Evolutionary conservation across 2,888 invertebrate species (phyloP), one percentile per base, ranked within the genome.

Genomic region (Zaprionus obscuricornis): DNA sequence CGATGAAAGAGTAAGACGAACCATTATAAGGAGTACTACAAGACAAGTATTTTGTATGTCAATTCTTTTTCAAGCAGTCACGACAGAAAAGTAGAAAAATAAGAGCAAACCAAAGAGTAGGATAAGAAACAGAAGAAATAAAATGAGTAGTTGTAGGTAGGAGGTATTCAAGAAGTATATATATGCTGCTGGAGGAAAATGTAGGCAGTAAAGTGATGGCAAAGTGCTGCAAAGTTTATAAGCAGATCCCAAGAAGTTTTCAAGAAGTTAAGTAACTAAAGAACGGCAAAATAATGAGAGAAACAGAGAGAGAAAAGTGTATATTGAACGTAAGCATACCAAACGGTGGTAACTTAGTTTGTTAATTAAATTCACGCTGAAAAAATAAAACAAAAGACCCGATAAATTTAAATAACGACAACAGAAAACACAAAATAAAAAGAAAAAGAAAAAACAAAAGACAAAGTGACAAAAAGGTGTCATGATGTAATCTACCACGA

Each of bases 11-110:
- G 52, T 50, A 55, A 43, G 39, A 22, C 34, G 40, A 29, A 17
- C 51, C 31, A 36, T 50, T 43, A 52, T 47, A 55, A 29, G n/a
- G 59, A 71, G 66, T 66, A 72, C 68, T 66, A 60, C 47, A 52
- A 81, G 68, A n/a, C n/a, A 57, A 81, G 68, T 65, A 81, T 83
- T 83, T 85, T 83, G 84, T 79, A 75, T 85, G 83, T 79, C 83
- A 85, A 79, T 79, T 83, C 83, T 69, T 79, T 64, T 83, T 85
- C 69, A 75, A 72, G 76, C 79, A 82, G 68, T 85, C 78, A 82
- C 85, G 75, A 71, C 68, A 65, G 62, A 49, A 49, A 33, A 31
- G 31, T 7, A 22, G 5, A 2, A 8, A 10, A 8, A 40, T 6
- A 31, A 31, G 11, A 3, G 31, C n/a, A 65, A 33, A 51, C 47